These are phyloP conservation scores for Tonatia bakeri DNA, from an alignment of 2,113 vertebrate genomes.

Conservation along the genomic window DNA sequence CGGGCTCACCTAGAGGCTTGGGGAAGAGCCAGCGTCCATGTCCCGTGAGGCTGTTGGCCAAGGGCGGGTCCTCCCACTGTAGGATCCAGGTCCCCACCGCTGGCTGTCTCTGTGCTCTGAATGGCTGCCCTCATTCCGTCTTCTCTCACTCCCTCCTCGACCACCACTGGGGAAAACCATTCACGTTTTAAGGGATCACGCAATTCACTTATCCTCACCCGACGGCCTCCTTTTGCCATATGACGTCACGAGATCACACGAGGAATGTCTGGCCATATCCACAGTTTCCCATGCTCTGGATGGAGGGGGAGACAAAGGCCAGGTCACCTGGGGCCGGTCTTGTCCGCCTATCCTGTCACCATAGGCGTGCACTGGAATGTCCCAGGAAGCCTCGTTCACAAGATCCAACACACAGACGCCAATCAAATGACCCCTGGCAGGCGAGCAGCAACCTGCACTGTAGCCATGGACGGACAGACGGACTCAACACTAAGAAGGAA, in stretches of 20 bases:
- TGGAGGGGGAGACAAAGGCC: not conserved
- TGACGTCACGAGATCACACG: rapidly evolving
- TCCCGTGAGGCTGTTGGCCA: not conserved
- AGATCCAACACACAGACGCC: not conserved
- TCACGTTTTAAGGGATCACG: rapidly evolving
- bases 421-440: rapidly evolving
- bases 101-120: not conserved
- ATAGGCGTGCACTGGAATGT: rapidly evolving
- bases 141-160: rapidly evolving
- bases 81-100: not conserved
- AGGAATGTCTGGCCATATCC: rapidly evolving
- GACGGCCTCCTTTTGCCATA: rapidly evolving
- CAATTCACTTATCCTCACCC: rapidly evolving
- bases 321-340: not conserved
- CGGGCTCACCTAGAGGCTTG: not conserved
- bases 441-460: rapidly evolving
- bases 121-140: too few species aligned
- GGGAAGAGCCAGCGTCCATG: not conserved
- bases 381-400: not conserved
- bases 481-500: rapidly evolving
- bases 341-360: not conserved
- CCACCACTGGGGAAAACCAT: rapidly evolving
- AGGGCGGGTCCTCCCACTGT: rapidly evolving
- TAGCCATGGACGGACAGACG: rapidly evolving
- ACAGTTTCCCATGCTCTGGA: not conserved